phyloP scores from a whole-genome alignment of 2,888 invertebrate genomes.

The Nebria brevicollis region DNA sequence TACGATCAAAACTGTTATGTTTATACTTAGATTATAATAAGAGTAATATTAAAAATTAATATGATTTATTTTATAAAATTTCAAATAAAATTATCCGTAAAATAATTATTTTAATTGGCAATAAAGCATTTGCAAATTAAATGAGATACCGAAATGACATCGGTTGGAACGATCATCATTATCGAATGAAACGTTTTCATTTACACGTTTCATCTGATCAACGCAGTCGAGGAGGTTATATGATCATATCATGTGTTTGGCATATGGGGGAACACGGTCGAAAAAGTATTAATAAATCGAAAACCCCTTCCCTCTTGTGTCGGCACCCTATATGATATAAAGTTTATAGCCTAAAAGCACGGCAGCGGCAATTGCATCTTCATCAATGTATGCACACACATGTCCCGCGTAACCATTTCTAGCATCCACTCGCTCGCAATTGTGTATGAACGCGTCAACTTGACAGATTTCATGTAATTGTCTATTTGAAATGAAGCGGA shows the following conservation, averaged over 20 bases:
- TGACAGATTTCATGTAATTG: slow-evolving; percentile 55
- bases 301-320: background rate
- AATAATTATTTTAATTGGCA: background rate
- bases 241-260: background rate
- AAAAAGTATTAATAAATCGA: slow-evolving; percentile 25
- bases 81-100: slow-evolving; percentile 17
- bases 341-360: background rate
- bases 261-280: background rate
- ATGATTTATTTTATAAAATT: background rate
- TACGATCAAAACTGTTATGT: too few species aligned
- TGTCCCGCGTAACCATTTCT: background rate
- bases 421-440: background rate
- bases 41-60: too few species aligned
- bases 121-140: too few species aligned
- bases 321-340: background rate
- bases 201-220: background rate
- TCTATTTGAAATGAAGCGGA: slow-evolving; percentile 52
- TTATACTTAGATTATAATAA: too few species aligned
- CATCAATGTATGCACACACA: background rate
- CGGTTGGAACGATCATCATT: too few species aligned
- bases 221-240: background rate
- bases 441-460: slow-evolving; percentile 42
- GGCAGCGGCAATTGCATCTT: background rate
- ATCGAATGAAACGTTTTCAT: too few species aligned
- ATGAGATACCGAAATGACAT: too few species aligned